Conservation (phyloP, 2,888 invertebrate species). For the Eupithecia inturbata region DNA sequence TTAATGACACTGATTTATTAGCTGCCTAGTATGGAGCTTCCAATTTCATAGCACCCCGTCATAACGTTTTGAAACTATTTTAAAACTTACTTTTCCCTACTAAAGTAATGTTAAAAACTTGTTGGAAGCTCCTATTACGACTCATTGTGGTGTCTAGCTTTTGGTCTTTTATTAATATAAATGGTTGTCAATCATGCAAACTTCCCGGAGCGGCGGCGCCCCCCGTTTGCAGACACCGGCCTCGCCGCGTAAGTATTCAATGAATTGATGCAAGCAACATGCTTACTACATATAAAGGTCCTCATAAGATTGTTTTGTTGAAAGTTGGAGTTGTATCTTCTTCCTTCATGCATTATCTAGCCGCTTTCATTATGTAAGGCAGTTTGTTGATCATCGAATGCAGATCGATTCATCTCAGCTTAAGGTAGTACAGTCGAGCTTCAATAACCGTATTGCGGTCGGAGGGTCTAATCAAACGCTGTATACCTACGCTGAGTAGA, state of each 20-base stretch:
- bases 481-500: conserved; percentile 39
- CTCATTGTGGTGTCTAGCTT: conserved; percentile 70
- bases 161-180: conserved; percentile 81
- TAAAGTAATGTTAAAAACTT: conserved; percentile 21
- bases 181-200: conserved; percentile 84
- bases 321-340: conserved; percentile 69
- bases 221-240: conserved; percentile 73
- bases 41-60: conserved; percentile 38
- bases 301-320: conserved; percentile 74
- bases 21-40: conserved; percentile 52
- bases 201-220: conserved; percentile 74
- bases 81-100: conserved; percentile 10
- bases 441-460: conserved; percentile 60
- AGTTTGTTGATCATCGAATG: conserved; percentile 63
- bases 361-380: conserved; percentile 71
- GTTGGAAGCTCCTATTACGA: conserved; percentile 64
- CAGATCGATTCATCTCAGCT: conserved; percentile 62
- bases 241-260: conserved; percentile 76
- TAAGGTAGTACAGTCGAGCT: conserved; percentile 61
- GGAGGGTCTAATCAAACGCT: conserved; percentile 49
- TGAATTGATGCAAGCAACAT: conserved; percentile 77
- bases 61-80: neutral
- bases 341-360: conserved; percentile 75
- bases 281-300: conserved; percentile 64
- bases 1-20: conserved; percentile 47